Base-by-base conservation (phyloP, 2,113 vertebrate genomes). In the Manacus vitellinus region DNA sequence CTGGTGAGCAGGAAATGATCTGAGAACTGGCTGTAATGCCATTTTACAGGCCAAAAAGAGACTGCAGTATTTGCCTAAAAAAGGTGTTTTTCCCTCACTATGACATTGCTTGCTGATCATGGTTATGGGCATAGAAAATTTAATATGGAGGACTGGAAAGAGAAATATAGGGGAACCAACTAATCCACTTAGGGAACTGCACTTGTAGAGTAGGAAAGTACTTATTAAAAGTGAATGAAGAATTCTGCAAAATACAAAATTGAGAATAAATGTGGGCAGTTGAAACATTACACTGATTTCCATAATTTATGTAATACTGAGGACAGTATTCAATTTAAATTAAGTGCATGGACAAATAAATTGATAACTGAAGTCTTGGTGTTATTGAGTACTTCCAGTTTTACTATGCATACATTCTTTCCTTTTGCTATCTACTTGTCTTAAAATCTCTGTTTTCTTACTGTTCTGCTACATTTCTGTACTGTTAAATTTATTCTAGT, bases 1-100 rank as follows among this genome's bases (percentile, higher is more conserved):
- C 90, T 97, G 93, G 92, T 88, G 86, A 96, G n/a, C 59, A 93
- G 51, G 79, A 75, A 90, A 71, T 80, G 39, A 86, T 67, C 47
- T 80, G 58, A 90, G 59, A 80, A 88, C 63, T 95, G 82, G 71
- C 67, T 88, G 43, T 44, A 92, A 17, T 74, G 65, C 14, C 68
- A 37, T 88, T 92, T 85, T 75, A 65, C 31, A 75, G 83, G 47
- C 65, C 59, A 83, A 74, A 90, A 83, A 37, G 49, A 74, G 46
- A 63, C 21, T 79, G 58, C 35, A 70, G 30, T 28, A 66, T 93
- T 85, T 85, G 62, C 17, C 72, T 85, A 76, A 39, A 43, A 89
- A 75, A 88, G 15, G 9, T 35, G 77, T 61, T 83, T 88, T 78
- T 66, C 33, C 49, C 83, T 80, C 77, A 14, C 67, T 86, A 19